Evolutionary conservation across 2,888 invertebrate genomes (phyloP), one percentile per base, ranked within the genome.

Genomic region (Sclerodermus sp.): DNA sequence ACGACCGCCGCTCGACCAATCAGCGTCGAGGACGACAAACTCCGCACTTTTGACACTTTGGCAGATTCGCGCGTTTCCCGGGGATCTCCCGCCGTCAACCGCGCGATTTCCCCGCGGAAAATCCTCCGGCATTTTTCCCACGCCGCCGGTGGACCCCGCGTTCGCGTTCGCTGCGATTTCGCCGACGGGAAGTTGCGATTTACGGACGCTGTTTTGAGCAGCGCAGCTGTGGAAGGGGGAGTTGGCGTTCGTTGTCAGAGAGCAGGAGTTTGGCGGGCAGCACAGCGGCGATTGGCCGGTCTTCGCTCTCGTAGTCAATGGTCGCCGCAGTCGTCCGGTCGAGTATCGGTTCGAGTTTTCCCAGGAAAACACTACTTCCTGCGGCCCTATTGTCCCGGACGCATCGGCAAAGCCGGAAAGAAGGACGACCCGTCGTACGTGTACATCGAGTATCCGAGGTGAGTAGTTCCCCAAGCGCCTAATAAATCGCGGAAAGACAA

Each of bases 321-420:
- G 60, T 68, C 67, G 62, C 59, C 66, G 62, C 57, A 67, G 66
- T 58, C 57, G 66, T 68, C 58, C 67, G 71, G 59, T 57, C 45
- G 63, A 71, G 69, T 71, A 69, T 70, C 68, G 69, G 68, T 71
- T 68, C 60, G 62, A 68, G 62, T 71, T 71, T 70, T 71, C 64
- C 62, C 55, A 64, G 62, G 66, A 70, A 71, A 72, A 73, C 66
- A 66, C 58, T 61, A 60, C 65, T 66, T 68, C 64, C 60, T 62
- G 66, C 64, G 67, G 66, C 60, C 60, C 66, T 66, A 66, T 71
- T 64, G 70, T 68, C 60, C 55, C 62, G 60, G n/a, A 64, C 58
- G 64, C 60, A 60, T 69, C 65, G 62, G 47, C 57, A 49, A 49
- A 58, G 55, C 17, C 48, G 45, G 52, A 49, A 9, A 37, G 49